Evolutionary conservation across 1,140 invertebrate species (phyloP), one percentile per base, ranked within the genome.

Genomic region (Luehdorfia chinensis): DNA sequence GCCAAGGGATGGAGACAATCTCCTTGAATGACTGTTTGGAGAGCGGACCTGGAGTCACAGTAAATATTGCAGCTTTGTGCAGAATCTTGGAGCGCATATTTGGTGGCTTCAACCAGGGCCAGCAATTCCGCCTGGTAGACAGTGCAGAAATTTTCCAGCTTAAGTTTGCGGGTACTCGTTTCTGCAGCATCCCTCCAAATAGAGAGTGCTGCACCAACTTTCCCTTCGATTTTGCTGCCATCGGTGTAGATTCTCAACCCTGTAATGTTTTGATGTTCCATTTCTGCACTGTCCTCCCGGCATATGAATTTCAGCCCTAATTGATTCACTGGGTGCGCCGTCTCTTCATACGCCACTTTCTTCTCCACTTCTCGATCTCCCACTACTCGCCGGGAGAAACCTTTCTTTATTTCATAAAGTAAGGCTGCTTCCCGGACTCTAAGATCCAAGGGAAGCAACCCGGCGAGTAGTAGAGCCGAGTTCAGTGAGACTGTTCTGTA

Each of bases 211-310:
- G n/a, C n/a, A n/a, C n/a, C n/a, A n/a, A n/a, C n/a, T n/a, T n/a
- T n/a, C n/a, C n/a, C n/a, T n/a, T 51, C 59, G 7, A 62, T 44
- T 31, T 58, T 58, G 36, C 55, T 55, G 9, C 60, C 60, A 16
- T 55, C 56, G 0, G 52, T 59, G 23, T 43, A 58, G 8, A 60
- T 51, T 18, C 28, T 21, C 1, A n/a, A 50, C 14, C 0, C 9
- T 34, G 1, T 37, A n/a, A 1, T 18, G 9, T 25, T n/a, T 16
- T 13, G 33, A 4, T 49, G 18, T 15, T 46, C 23, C 6, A 46
- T 9, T 33, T 36, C 23, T 15, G 21, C 32, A 6, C n/a, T n/a
- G 41, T 52, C 27, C 15, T 16, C 37, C 53, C 56, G 11, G 33
- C 43, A 13, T 2, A 5, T 6, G 2, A 60, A 46, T 12, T 44